phyloP scores from a whole-genome alignment of 2,888 invertebrate species.

The Bugula neritina region DNA sequence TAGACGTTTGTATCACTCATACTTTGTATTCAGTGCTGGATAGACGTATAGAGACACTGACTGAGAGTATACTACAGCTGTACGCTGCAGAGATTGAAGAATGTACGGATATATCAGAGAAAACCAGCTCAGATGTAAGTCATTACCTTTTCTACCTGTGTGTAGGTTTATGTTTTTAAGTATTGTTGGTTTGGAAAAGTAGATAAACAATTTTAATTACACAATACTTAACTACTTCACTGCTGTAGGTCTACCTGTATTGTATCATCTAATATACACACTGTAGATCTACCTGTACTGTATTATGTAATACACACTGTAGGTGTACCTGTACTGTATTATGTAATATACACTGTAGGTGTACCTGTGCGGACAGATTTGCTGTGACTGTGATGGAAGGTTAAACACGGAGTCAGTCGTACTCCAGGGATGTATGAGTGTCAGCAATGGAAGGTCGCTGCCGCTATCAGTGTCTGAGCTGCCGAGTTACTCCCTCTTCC shows the following conservation, averaged over 20 bases:
- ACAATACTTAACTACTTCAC: too few species aligned
- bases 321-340: neutral
- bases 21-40: neutral
- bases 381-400: conserved; percentile 68
- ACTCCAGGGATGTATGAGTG: conserved; percentile 61
- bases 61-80: neutral
- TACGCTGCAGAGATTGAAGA: neutral
- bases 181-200: too few species aligned
- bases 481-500: conserved; percentile 66
- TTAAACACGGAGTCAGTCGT: conserved; percentile 57
- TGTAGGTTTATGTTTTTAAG: too few species aligned
- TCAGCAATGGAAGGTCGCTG: conserved; percentile 47
- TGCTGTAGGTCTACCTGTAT: too few species aligned
- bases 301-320: too few species aligned
- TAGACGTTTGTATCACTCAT: too few species aligned
- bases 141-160: too few species aligned
- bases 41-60: neutral
- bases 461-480: conserved; percentile 57
- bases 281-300: too few species aligned
- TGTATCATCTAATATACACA: too few species aligned
- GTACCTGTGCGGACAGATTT: conserved; percentile 66
- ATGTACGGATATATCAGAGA: neutral
- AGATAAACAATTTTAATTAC: too few species aligned
- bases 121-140: neutral
- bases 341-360: conserved; percentile 38